phyloP scores from a whole-genome alignment of 2,888 invertebrate genomes.

The Drosophila acutilabella region DNA sequence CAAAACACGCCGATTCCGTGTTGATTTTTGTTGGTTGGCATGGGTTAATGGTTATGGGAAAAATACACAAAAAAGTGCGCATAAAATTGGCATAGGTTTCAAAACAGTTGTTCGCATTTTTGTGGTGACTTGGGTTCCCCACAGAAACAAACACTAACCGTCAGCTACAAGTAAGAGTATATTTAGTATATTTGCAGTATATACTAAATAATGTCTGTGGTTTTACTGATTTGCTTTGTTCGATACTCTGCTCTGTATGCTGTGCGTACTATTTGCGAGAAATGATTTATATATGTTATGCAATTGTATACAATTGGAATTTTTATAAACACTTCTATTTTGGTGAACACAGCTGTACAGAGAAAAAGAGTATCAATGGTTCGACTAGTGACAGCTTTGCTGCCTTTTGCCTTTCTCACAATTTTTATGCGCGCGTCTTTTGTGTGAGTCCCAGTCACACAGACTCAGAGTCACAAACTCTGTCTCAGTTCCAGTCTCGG shows the following conservation, averaged over 20 bases:
- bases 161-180: conserved; percentile 15
- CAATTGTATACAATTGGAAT: too few species aligned
- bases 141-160: conserved; percentile 19
- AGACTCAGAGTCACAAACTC: neutral
- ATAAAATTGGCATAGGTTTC: conserved; percentile 57
- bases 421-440: conserved; percentile 41
- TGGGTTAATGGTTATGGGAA: conserved; percentile 29
- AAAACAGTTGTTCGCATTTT: conserved; percentile 34
- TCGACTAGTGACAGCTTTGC: conserved; percentile 14
- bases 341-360: too few species aligned
- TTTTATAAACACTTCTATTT: too few species aligned
- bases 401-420: conserved; percentile 29
- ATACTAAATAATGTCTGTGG: conserved; percentile 30
- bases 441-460: conserved; percentile 8
- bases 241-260: conserved; percentile 34
- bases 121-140: conserved; percentile 50
- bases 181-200: conserved; percentile 3
- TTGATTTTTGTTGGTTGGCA: conserved; percentile 7
- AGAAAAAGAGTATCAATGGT: conserved; percentile 18
- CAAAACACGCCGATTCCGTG: conserved; percentile 50
- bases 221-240: conserved; percentile 25
- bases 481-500: neutral
- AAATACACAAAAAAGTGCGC: conserved; percentile 41
- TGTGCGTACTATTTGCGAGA: conserved; percentile 5
- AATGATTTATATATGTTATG: conserved; percentile 15